Percentiles rank a stretch among this genome's conserved stretches.
Conservation (phyloP, 2,888 invertebrate genomes). For the Phaonia tiefii region DNA sequence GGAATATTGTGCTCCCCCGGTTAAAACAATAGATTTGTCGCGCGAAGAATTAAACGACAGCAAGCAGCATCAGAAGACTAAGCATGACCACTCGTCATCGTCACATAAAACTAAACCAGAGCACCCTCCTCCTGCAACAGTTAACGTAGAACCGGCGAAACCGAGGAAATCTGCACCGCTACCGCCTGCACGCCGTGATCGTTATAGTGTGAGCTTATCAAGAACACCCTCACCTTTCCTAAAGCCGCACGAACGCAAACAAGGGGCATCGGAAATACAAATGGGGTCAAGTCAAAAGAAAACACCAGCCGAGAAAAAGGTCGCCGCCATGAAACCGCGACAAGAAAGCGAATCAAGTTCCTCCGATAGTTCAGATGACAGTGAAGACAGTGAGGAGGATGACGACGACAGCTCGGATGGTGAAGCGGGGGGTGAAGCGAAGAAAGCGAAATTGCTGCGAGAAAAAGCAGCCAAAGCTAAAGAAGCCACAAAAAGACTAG, state of each 20-base stretch:
- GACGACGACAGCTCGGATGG: conserved; percentile 69
- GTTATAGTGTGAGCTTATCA: conserved; percentile 89
- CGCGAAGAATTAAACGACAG: conserved; percentile 72
- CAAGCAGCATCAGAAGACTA: conserved; percentile 54
- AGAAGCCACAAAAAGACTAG: conserved; percentile 38
- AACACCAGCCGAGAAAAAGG: conserved; percentile 56
- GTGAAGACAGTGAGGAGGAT: conserved; percentile 77
- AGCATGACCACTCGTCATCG: conserved; percentile 53
- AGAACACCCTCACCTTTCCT: conserved; percentile 93
- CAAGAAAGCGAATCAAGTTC: conserved; percentile 81
- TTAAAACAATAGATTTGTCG: conserved; percentile 75
- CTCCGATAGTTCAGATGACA: conserved; percentile 82
- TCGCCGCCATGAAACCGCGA: conserved; percentile 69
- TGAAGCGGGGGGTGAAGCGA: conserved; percentile 44
- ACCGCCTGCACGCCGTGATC: conserved; percentile 67
- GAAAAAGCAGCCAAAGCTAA: conserved; percentile 51
- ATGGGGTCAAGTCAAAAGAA: conserved; percentile 35
- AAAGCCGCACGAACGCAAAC: conserved; percentile 81
- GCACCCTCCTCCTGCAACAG: conserved; percentile 58
- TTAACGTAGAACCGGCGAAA: conserved; percentile 46
- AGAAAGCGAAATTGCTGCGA: conserved; percentile 60
- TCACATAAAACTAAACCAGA: conserved; percentile 52
- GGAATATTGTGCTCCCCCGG: conserved; percentile 73
- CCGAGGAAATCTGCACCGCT: conserved; percentile 23
- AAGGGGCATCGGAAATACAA: conserved; percentile 48